These are phyloP conservation scores for Lordiphosa collinella DNA, from an alignment of 1,140 invertebrate genomes.

Conservation along the genomic window DNA sequence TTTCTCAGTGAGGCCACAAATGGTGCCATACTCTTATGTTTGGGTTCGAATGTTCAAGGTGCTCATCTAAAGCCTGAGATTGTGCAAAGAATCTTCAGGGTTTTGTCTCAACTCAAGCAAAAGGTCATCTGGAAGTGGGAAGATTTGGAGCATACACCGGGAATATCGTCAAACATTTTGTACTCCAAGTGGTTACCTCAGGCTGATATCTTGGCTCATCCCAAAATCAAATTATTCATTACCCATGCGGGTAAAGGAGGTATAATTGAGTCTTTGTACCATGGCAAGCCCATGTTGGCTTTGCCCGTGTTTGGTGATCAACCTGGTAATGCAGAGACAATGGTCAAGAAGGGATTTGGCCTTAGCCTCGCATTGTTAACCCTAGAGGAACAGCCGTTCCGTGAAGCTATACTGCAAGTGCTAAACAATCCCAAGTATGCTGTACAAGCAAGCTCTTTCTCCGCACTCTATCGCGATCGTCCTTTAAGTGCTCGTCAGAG, in stretches of 20 bases:
- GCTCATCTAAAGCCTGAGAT: conserved; percentile 67
- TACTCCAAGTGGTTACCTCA: conserved; percentile 85
- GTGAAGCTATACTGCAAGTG: conserved; percentile 21
- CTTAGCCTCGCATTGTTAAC: conserved; percentile 53
- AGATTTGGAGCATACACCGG: conserved; percentile 52
- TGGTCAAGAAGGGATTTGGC: conserved; percentile 78
- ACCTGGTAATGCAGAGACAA: conserved; percentile 80
- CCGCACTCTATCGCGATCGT: conserved; percentile 24
- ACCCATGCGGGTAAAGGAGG: conserved; percentile 85
- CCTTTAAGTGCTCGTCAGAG: conserved; percentile 18
- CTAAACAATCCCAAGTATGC: conserved; percentile 22
- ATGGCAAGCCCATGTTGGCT: conserved; percentile 84
- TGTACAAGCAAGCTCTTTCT: conserved; percentile 11
- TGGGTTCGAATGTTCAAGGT: conserved; percentile 80
- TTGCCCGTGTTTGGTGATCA: conserved; percentile 85
- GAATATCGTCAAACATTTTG: conserved; percentile 82
- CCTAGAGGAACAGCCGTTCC: conserved; percentile 31
- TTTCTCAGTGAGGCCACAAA: conserved; percentile 55
- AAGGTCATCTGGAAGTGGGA: conserved; percentile 83
- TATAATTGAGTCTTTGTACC: conserved; percentile 84
- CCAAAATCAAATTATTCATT: conserved; percentile 84
- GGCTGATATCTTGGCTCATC: conserved; percentile 83
- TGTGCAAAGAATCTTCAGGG: conserved; percentile 72
- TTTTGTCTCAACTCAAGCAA: conserved; percentile 79
- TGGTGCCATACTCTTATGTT: conserved; percentile 82